Percentiles rank a stretch among this genome's conserved stretches.
phyloP scores from a whole-genome alignment of 2,888 invertebrate species.

The Corbicula japonica region DNA sequence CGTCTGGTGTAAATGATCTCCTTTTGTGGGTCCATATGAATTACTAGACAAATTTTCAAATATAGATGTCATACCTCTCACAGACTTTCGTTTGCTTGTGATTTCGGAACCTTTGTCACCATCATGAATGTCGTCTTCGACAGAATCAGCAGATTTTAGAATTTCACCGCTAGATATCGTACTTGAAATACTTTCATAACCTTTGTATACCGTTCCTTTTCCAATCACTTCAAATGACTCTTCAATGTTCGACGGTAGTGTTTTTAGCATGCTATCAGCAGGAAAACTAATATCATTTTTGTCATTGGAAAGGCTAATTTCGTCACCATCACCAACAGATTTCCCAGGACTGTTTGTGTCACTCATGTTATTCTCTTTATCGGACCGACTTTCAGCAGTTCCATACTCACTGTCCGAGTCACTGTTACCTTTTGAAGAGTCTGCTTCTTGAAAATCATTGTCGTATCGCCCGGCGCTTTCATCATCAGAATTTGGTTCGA shows the following conservation, averaged over 20 bases:
- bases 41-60: too few species aligned
- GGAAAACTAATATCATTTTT: background rate
- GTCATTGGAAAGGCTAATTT: background rate
- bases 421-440: background rate
- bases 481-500: background rate
- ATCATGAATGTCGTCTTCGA: too few species aligned
- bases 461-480: background rate
- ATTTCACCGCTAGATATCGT: conserved; percentile 12
- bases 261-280: too few species aligned
- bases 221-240: conserved; percentile 22
- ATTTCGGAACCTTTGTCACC: too few species aligned
- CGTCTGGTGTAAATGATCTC: too few species aligned
- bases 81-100: too few species aligned
- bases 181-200: conserved; percentile 32
- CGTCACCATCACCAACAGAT: background rate
- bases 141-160: too few species aligned
- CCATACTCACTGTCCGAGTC: background rate
- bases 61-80: too few species aligned
- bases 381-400: background rate
- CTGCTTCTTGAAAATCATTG: background rate
- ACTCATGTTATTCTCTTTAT: background rate
- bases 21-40: too few species aligned
- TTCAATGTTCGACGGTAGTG: too few species aligned
- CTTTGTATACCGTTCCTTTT: conserved; percentile 24
- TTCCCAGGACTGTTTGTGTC: background rate